These are phyloP conservation scores for Bos taurus DNA, from an alignment of 2,113 vertebrate genomes.

Conservation along the genomic window ARS-UCD2.0 NC_037342.1:24520001-24520500, in stretches of 20 bases:
- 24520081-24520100: background rate
- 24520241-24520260: background rate
- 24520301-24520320: background rate
- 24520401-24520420: background rate
- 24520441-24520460: background rate
- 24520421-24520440: background rate
- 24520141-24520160: background rate
- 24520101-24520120: background rate
- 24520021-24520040: background rate
- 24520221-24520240: background rate
- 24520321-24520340: background rate
- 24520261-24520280: background rate
- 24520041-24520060: background rate
- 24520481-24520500: conserved; percentile 48
- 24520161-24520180: background rate
- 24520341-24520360: background rate
- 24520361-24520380: background rate
- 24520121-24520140: background rate
- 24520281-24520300: background rate
- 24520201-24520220: background rate
- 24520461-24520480: background rate
- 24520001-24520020: background rate
- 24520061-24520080: background rate
- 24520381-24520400: background rate
- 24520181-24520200: background rate